Evolutionary conservation across 2,113 vertebrate species (phyloP), one percentile per base, ranked within the genome.

Genomic region (Poecilia latipinna): DNA sequence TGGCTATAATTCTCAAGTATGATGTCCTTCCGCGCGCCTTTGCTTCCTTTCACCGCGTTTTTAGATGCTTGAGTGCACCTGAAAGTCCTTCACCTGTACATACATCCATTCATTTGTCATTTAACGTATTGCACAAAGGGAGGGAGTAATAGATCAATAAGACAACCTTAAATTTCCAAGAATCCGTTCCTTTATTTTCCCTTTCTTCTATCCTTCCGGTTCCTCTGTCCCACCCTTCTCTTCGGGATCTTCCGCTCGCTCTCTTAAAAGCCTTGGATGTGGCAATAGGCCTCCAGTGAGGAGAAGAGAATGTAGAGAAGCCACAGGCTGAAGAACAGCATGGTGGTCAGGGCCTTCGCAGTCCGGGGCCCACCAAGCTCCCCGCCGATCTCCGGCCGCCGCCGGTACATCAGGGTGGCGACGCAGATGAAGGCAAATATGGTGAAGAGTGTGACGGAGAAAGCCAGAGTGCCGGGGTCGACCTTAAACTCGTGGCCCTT

Each of bases 401-500:
- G 96, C 82, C 98, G 96, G 91, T 99, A 99, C 94, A 99, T 96
- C 92, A 99, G 95, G 68, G 95, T 94, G 29, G 91, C 96, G 78
- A 99, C 97, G 72, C 91, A 93, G 94, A 99, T 96, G 86, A 99
- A 99, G 95, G 98, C 98, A 95, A 99, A 99, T 91, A 99, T 98
- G 94, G 98, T 99, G 95, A 99, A 99, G 93, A 99, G 97, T 68
- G 98, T 99, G 95, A 99, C 98, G 0, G 98, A 99, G 95, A 99
- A 99, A 88, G 98, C 98, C 93, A 99, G 90, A 0, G 88, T 98
- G 90, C 98, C 98, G 0, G 98, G 97, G 24, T 97, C 94, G 84
- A 99, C 98, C 85, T 51, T 90, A 92, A 99, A 99, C 33, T 95
- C 90, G 28, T 93, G 68, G 75, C 96, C 97, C 0, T 94, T 93